Percentiles rank a stretch among this genome's conserved stretches.
These are phyloP conservation scores for Cylindroiulus punctatus DNA, from an alignment of 2,888 invertebrate genomes.

Conservation along the genomic window DNA sequence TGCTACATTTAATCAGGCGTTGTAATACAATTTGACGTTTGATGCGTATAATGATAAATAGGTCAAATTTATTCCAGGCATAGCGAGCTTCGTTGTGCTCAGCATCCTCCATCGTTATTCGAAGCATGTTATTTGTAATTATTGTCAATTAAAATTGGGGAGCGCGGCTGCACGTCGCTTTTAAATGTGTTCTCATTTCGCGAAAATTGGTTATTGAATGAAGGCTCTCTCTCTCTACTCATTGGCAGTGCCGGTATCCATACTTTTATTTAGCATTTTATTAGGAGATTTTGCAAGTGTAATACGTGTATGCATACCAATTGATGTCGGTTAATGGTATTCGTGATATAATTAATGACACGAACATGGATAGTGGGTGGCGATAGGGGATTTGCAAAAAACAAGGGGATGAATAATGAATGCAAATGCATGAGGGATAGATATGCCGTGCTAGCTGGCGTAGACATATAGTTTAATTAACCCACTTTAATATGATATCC, in stretches of 20 bases:
- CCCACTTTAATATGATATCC: constrained; percentile 48
- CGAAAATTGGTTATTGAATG: not conserved
- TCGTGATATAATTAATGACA: constrained; percentile 50
- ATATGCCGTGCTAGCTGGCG: constrained; percentile 4
- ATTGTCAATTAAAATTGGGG: constrained; percentile 35
- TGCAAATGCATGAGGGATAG: constrained; percentile 30
- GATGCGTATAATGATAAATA: not conserved
- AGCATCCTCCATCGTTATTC: not conserved
- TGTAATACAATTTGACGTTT: not conserved
- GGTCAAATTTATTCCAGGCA: not conserved
- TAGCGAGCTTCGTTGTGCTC: not conserved
- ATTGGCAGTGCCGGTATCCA: not conserved
- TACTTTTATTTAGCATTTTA: constrained; percentile 9
- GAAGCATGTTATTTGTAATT: constrained; percentile 25
- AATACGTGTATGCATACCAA: constrained; percentile 23
- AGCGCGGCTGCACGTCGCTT: not conserved
- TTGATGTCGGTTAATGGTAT: constrained; percentile 25
- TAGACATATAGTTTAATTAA: constrained; percentile 37
- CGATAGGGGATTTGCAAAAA: constrained; percentile 12
- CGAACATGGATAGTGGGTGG: constrained; percentile 46
- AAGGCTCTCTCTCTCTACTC: not conserved
- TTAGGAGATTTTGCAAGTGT: constrained; percentile 13
- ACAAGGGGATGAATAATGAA: constrained; percentile 46
- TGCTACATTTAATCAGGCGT: not conserved
- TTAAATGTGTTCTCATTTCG: not conserved